phyloP scores from a whole-genome alignment of 2,797 vertebrate species.

The Karalla daura region DNA sequence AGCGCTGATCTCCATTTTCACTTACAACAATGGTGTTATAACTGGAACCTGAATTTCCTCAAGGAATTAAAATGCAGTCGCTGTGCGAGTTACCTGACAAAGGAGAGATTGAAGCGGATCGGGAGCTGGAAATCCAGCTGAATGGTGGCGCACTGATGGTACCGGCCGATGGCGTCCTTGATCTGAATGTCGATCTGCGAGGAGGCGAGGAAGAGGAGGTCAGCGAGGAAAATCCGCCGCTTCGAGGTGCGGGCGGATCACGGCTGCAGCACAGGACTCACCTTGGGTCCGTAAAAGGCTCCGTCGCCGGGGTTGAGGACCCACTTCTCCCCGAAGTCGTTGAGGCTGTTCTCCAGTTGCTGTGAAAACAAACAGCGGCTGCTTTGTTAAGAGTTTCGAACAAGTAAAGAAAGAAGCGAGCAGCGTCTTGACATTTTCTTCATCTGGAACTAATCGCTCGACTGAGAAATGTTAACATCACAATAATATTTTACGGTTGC shows the following conservation, averaged over 20 bases:
- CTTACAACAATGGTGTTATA: too few species aligned
- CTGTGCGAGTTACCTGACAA: constrained; percentile 89
- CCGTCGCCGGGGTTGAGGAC: constrained; percentile 96
- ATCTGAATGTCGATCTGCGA: constrained; percentile 97
- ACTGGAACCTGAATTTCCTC: too few species aligned
- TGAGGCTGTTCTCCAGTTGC: constrained; percentile 98
- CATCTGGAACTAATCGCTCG: constrained; percentile 61
- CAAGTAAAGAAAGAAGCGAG: constrained; percentile 42
- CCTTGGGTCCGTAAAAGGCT: constrained; percentile 99
- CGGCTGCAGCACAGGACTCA: constrained; percentile 62
- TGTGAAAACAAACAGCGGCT: constrained; percentile 66
- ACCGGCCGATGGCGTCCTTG: constrained; percentile 97
- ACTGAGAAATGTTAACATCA: constrained; percentile 61
- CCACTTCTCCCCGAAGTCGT: constrained; percentile 96
- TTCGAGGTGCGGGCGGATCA: constrained; percentile 15
- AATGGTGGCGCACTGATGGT: constrained; percentile 98
- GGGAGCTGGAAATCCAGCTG: constrained; percentile 98
- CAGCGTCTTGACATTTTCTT: constrained; percentile 45
- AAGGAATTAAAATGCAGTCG: background rate
- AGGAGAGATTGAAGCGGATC: constrained; percentile 95
- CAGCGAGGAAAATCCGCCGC: constrained; percentile 9
- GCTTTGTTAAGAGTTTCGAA: constrained; percentile 27
- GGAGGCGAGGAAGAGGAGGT: constrained; percentile 22
- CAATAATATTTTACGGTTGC: constrained; percentile 59
- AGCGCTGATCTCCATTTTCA: too few species aligned